Evolutionary conservation across 2,113 vertebrate species (phyloP).

Genomic region (Abramis brama): DNA sequence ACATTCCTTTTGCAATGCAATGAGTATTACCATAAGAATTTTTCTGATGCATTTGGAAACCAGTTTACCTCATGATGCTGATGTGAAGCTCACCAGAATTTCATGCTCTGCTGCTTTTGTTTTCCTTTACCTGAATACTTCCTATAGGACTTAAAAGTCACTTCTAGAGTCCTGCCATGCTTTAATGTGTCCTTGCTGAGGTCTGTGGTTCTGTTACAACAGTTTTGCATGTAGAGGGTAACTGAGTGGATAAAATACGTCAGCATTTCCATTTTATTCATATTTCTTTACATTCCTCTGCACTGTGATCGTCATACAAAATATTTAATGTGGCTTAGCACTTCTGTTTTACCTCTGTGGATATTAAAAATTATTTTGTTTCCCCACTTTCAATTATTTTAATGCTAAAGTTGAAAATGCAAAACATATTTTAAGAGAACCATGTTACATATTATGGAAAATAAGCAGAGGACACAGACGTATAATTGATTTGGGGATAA

Average conservation of each 20-base stretch:
- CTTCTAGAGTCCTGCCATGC: not conserved
- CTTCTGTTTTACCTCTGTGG: not conserved
- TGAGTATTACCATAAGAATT: not conserved
- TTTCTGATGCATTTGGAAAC: not conserved
- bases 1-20: slow-evolving; percentile 23
- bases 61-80: slow-evolving; percentile 39
- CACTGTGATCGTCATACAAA: not conserved
- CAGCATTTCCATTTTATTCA: not conserved
- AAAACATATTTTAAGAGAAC: not conserved
- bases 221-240: not conserved
- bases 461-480: not conserved
- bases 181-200: not conserved
- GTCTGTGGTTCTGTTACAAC: not conserved
- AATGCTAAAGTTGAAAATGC: too few species aligned
- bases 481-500: not conserved
- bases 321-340: not conserved
- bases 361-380: not conserved
- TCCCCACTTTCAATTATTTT: not conserved
- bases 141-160: not conserved
- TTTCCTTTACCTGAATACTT: not conserved
- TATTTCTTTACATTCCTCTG: not conserved
- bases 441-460: not conserved
- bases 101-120: slow-evolving; percentile 8
- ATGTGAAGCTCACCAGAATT: not conserved
- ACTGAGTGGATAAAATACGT: not conserved